phyloP scores from a whole-genome alignment of 2,113 vertebrate genomes.

The Corythornis madagascariensis region DNA sequence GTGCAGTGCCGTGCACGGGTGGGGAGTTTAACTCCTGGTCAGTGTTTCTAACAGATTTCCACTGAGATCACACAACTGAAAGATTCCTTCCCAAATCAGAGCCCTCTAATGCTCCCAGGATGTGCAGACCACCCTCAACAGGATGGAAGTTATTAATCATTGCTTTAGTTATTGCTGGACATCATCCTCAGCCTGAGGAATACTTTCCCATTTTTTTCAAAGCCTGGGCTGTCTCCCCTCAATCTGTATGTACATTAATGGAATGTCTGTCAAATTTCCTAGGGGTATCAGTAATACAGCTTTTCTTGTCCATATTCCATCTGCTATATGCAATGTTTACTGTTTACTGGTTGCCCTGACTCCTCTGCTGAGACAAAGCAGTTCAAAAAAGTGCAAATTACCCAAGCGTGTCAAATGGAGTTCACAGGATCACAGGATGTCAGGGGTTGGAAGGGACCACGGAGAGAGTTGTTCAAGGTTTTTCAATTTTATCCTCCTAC shows the following conservation, averaged over 20 bases:
- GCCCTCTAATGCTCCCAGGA: not conserved
- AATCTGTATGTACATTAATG: not conserved
- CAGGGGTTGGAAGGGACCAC: too few species aligned
- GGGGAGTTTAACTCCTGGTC: not conserved
- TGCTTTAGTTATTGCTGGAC: not conserved
- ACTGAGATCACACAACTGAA: not conserved
- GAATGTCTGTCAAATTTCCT: not conserved
- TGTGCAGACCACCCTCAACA: not conserved
- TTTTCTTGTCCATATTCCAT: not conserved
- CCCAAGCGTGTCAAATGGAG: accelerated
- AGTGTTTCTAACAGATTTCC: not conserved
- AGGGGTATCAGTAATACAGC: not conserved
- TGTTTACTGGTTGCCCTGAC: not conserved
- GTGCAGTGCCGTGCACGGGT: not conserved
- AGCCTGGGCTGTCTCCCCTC: not conserved
- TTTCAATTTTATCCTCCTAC: not conserved
- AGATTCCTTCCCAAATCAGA: not conserved
- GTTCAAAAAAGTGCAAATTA: not conserved
- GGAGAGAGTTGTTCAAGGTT: not conserved
- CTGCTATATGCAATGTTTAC: not conserved
- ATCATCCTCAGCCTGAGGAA: not conserved
- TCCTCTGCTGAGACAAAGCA: not conserved
- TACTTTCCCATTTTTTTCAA: not conserved
- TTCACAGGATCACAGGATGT: too few species aligned
- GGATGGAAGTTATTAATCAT: not conserved